These are phyloP conservation scores for Herminia tarsipennalis DNA, from an alignment of 2,888 invertebrate species.

Conservation along the genomic window DNA sequence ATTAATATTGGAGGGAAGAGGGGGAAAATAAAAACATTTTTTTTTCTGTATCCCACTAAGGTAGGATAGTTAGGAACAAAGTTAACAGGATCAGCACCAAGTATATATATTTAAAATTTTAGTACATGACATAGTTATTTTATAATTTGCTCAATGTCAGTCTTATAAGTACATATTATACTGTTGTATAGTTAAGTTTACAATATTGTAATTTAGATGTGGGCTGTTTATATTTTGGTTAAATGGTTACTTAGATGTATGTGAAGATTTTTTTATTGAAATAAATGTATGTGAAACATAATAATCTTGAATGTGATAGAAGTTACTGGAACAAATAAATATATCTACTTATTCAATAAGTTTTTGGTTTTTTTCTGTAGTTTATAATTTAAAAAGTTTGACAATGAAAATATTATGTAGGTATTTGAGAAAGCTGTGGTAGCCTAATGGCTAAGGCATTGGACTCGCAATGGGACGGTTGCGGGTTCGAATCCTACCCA, in stretches of 20 bases:
- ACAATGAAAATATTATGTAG: no score
- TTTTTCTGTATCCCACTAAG: no score
- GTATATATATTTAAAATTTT: background rate
- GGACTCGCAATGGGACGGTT: no score
- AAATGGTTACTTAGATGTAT: background rate
- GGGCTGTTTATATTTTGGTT: background rate
- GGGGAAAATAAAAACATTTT: no score
- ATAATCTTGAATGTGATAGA: constrained; percentile 10
- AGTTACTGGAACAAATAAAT: constrained; percentile 6
- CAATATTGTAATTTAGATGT: background rate
- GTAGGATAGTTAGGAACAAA: background rate
- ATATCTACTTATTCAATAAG: constrained; percentile 4
- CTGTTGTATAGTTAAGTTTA: constrained; percentile 33
- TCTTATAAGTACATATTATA: constrained; percentile 33
- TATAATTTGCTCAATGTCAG: constrained; percentile 28
- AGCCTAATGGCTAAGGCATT: no score
- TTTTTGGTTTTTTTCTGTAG: background rate
- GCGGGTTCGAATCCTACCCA: no score
- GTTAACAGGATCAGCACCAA: no score
- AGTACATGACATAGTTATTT: background rate
- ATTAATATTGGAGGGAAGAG: no score
- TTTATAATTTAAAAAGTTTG: background rate
- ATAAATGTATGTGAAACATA: constrained; percentile 7
- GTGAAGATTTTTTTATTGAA: no score
- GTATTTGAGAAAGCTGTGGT: no score